These are phyloP conservation scores for Axinella damicornis DNA, from an alignment of 37 sponge, comb jelly and placozoan genomes.

Conservation along the genomic window DNA sequence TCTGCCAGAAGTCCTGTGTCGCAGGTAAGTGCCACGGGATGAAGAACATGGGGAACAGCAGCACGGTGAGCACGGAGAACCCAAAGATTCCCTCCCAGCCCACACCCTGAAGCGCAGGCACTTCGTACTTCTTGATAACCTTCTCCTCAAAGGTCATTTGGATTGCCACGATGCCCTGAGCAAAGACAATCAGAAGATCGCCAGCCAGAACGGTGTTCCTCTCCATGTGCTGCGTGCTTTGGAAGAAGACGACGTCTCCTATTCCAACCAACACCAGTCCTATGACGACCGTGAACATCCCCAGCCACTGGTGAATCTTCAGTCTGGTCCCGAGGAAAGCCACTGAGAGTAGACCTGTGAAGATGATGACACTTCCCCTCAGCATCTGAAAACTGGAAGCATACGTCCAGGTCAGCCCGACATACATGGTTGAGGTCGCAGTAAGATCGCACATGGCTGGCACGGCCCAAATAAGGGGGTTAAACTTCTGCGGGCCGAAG, in stretches of 20 bases:
- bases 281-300: slow-evolving; percentile 91
- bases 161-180: slow-evolving; percentile 89
- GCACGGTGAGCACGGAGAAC: slow-evolving; percentile 67
- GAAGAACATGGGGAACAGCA: slow-evolving; percentile 94
- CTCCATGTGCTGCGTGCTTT: neutral
- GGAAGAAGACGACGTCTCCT: slow-evolving; percentile 74
- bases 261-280: slow-evolving; percentile 91
- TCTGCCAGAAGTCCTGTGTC: slow-evolving; percentile 76
- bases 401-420: slow-evolving; percentile 95
- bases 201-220: slow-evolving; percentile 70
- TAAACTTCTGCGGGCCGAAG: slow-evolving; percentile 87
- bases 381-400: slow-evolving; percentile 97
- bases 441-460: slow-evolving; percentile 93
- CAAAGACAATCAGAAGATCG: slow-evolving; percentile 90
- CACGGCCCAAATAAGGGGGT: slow-evolving; percentile 88
- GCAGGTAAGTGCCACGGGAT: slow-evolving; percentile 91
- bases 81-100: slow-evolving; percentile 99
- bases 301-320: slow-evolving; percentile 78
- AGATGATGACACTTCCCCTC: slow-evolving; percentile 95
- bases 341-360: slow-evolving; percentile 94
- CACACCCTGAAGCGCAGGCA: slow-evolving; percentile 89
- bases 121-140: slow-evolving; percentile 90
- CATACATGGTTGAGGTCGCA: slow-evolving; percentile 91
- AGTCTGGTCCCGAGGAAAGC: slow-evolving; percentile 83
- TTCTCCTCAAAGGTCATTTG: slow-evolving; percentile 94